Conservation (phyloP, 2,113 vertebrate genomes). For the Pituophis catenifer region DNA sequence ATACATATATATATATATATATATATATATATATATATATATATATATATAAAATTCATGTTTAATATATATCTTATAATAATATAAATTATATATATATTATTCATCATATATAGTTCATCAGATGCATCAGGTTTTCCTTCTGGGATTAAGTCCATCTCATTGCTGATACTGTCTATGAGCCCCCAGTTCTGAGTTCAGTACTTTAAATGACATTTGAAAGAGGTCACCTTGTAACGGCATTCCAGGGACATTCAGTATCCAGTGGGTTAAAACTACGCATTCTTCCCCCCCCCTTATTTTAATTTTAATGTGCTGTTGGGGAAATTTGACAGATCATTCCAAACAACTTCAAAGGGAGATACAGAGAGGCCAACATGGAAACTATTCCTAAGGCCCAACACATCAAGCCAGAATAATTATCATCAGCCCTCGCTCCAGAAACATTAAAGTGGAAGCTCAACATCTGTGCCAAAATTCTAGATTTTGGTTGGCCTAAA, state of each 20-base stretch:
- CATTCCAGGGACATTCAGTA: constrained; percentile 49
- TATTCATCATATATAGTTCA: background rate
- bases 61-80: no score
- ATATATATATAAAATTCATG: background rate
- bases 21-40: no score
- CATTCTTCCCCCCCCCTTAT: background rate
- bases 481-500: background rate
- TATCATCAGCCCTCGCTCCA: background rate
- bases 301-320: constrained; percentile 38
- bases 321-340: constrained; percentile 63
- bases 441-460: constrained; percentile 11
- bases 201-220: background rate
- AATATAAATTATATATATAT: no score
- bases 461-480: constrained; percentile 2
- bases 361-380: constrained; percentile 41
- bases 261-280: constrained; percentile 38
- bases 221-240: constrained; percentile 31
- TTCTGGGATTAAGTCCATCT: background rate
- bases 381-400: constrained; percentile 43
- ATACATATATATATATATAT: no score
- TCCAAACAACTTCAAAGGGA: constrained; percentile 67
- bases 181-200: background rate
- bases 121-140: background rate
- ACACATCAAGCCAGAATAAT: background rate
- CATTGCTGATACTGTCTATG: background rate